Evolutionary conservation across 2,888 invertebrate genomes (phyloP), one percentile per base, ranked within the genome.

Genomic region (Drosophila rubida): DNA sequence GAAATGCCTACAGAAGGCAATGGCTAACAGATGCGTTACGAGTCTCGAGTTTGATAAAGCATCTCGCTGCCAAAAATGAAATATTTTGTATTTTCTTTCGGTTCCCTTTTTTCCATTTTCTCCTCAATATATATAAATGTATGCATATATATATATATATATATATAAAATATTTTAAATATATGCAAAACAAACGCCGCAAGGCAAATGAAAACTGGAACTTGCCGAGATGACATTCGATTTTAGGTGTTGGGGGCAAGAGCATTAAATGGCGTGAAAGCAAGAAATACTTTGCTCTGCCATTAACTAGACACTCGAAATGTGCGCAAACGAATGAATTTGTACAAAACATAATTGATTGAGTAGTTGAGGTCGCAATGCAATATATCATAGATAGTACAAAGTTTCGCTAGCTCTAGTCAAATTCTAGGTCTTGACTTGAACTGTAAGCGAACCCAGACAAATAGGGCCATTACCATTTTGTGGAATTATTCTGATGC

Each of bases 1-100:
- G 42, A 46, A 62, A 49, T 37, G 49, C 62, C 55, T 59, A 25
- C 22, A 35, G 22, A 39, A 27, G 41, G 14, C 41, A 53, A 11
- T 75, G 82, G 61, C 80, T 57, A 80, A 62, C 81, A 82, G 83
- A 82, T 82, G 86, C 67, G 78, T 50, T 66, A 44, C 9, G 41
- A 41, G 13, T 13, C 16, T 37, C 19, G 39, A 19, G 27, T 30
- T 42, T 51, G 44, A 50, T 57, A 69, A 51, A 72, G 63, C 32
- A 64, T 55, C 23, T 19, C 37, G 42, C 4, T 46, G 63, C 65
- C 61, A 73, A 69, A 82, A 78, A 69, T 80, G 70, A 86, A 78
- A 85, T 73, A 70, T 82, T 71, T 73, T 62, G 23, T 66, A 55
- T 68, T 70, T 53, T 32, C 22, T 42, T 63, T 46, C 8, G 30